phyloP scores from a whole-genome alignment of 2,888 invertebrate genomes.

The Myathropa florea region DNA sequence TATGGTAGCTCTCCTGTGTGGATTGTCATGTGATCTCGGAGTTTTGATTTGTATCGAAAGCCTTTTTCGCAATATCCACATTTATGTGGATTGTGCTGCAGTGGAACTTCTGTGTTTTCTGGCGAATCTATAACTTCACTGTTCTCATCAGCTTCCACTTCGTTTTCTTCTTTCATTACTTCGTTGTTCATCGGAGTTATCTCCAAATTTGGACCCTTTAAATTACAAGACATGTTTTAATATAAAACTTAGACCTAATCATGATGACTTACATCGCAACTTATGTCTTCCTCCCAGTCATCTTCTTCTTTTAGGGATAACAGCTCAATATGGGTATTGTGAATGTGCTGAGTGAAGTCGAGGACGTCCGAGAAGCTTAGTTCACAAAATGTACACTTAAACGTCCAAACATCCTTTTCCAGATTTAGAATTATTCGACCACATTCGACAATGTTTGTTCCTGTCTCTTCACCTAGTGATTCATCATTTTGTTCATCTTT shows the following conservation, averaged over 20 bases:
- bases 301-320: not conserved
- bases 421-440: conserved; percentile 38
- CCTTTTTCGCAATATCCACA: conserved; percentile 36
- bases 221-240: not conserved
- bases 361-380: conserved; percentile 8
- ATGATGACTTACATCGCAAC: not conserved
- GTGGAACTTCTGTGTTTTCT: not conserved
- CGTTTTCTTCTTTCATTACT: not conserved
- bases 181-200: not conserved
- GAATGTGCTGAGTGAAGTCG: conserved; percentile 30
- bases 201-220: conserved; percentile 12
- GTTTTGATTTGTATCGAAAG: conserved; percentile 12
- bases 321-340: not conserved
- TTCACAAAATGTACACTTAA: conserved; percentile 41
- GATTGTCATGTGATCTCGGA: conserved; percentile 2
- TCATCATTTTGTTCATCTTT: conserved; percentile 1
- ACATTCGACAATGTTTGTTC: conserved; percentile 3
- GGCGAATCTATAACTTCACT: not conserved
- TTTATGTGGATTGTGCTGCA: not conserved
- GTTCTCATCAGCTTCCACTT: not conserved
- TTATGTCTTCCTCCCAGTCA: not conserved
- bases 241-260: not conserved
- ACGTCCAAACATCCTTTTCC: conserved; percentile 14
- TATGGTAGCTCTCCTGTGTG: conserved; percentile 25
- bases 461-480: not conserved